Base-by-base conservation (phyloP, 2,888 invertebrate species). In the Listrodromus nycthemerus region DNA sequence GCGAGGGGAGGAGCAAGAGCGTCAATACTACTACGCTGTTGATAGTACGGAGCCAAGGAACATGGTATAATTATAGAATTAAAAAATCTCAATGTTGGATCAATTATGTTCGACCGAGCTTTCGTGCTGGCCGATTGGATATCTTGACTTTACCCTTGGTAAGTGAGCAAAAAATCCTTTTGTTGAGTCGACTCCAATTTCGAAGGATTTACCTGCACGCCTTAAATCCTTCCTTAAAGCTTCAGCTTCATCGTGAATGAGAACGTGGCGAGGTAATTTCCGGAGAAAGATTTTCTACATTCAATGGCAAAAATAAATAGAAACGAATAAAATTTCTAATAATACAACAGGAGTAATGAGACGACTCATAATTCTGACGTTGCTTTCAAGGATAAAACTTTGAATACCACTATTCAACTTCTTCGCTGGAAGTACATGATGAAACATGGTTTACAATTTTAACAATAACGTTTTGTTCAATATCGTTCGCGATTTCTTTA, bases 101-200 rank as follows among this genome's bases (percentile, higher is more conserved):
- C 76, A 80, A 83, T 83, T 48, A 63, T 37, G 80, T 21, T 76
- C 21, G 80, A 65, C 61, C 66, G 73, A 58, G 79, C 76, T 76
- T 73, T 83, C 80, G 83, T 83, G 83, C 76, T 30, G 67, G 67
- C 50, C 80, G 76, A 83, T 80, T 83, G 83, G 76, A 83, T 80
- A 77, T 80, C 67, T 66, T 37, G 74, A 19, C 61, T 83, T 83
- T 61, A 67, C 50, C 41, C 71, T 75, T 41, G 27, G 27, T 21
- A 30, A 61, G 63, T 33, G 41, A 41, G 73, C 61, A 74, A 24
- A 55, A 69, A 48, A 37, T 41, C 37, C 66, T 67, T 52, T 71
- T 52, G 48, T 33, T 21, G 37, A 48, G 48, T 37, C 13, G 33
- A n/a, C 21, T 55, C 37, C 65, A 61, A 65, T 63, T 41, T 24